Base-by-base conservation (phyloP, 2,797 vertebrate genomes). In the Huso huso region DNA sequence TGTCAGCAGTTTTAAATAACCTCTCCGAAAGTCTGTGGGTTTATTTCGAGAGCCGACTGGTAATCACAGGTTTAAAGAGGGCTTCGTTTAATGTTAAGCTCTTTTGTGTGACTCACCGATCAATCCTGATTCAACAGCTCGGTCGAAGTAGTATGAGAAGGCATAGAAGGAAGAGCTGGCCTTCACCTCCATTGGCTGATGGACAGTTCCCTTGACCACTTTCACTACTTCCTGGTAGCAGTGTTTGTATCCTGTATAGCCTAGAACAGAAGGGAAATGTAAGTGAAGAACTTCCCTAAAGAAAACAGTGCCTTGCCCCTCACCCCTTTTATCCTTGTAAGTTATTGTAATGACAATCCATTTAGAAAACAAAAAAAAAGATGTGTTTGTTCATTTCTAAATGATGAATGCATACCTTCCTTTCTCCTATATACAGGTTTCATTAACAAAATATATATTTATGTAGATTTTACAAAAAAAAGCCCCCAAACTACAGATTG, bases 71-170 rank as follows among this genome's bases (percentile, higher is more conserved):
- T 61, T 62, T 15, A 53, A 15, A 53, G 48, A 59, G 15, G n/a
- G 51, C 48, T 67, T 49, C 49, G 65, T 12, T 70, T 61, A 61
- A 58, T 69, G 69, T 52, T 70, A 69, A 65, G 65, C 69, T 62
- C 51, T 1, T 23, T n/a, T 57, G 15, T 66, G 10, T 61, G 68
- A 84, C 87, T 92, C 84, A 99, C 97, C 93, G 0, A 99, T 97
- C 69, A 99, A 83, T 64, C 91, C 88, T 8, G 93, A 91, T 50
- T 99, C 95, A 69, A 86, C 93, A 10, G 97, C 97, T 73, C 95
- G 87, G 77, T 99, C 97, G 1, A 89, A 99, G 79, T 98, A 98
- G 80, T 99, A 93, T 68, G 97, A 99, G 83, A 99, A 99, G 50
- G 97, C 97, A 6, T 99, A 99, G 81, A 99, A 99, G 71, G 93